Conservation (phyloP, 2,797 vertebrate species). For the Delichon dasypus region DNA sequence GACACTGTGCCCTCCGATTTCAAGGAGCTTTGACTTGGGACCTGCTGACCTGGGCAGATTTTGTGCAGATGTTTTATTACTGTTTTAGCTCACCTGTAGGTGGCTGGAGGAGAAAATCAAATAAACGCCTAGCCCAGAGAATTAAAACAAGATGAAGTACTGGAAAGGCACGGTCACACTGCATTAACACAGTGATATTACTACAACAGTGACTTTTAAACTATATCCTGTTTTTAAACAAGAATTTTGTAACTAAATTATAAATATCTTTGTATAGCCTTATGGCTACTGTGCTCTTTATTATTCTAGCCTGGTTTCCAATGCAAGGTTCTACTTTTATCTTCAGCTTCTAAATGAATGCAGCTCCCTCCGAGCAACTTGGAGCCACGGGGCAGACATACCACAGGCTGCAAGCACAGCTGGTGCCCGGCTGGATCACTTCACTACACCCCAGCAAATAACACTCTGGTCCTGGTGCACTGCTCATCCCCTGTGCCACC, state of each 20-base stretch:
- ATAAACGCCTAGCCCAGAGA: not conserved
- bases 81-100: not conserved
- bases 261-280: not conserved
- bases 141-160: not conserved
- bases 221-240: not conserved
- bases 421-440: not conserved
- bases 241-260: not conserved
- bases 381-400: not conserved
- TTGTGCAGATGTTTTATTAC: not conserved
- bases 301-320: not conserved
- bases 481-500: rapidly evolving
- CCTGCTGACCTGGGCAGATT: not conserved
- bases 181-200: not conserved
- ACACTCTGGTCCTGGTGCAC: not conserved
- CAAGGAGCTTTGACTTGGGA: not conserved
- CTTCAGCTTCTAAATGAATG: not conserved
- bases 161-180: not conserved
- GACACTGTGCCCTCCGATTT: not conserved
- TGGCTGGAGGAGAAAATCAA: not conserved
- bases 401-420: not conserved
- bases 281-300: not conserved
- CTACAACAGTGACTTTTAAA: not conserved
- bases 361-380: not conserved
- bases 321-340: not conserved
- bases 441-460: not conserved